Conservation (phyloP, 2,888 invertebrate species). For the Sussaba pulchella region DNA sequence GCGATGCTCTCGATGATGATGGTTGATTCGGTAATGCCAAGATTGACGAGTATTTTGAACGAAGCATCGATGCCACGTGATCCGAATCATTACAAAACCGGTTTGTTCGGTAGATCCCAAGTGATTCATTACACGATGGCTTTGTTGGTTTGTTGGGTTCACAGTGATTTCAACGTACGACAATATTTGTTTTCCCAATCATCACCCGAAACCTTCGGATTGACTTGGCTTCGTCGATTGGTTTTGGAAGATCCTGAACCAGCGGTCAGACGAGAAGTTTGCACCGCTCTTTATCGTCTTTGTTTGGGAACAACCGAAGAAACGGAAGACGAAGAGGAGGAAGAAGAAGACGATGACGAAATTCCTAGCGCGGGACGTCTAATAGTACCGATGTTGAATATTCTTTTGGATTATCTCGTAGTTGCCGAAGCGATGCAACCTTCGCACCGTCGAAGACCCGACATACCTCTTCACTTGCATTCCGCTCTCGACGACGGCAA, state of each 20-base stretch:
- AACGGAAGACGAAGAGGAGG: conserved; percentile 84
- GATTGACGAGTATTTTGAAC: conserved; percentile 94
- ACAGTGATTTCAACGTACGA: conserved; percentile 92
- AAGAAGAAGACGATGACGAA: conserved; percentile 78
- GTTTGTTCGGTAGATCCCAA: conserved; percentile 96
- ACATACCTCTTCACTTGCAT: conserved; percentile 85
- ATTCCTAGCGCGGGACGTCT: conserved; percentile 83
- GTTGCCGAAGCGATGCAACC: conserved; percentile 95
- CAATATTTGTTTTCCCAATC: conserved; percentile 91
- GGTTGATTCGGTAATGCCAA: conserved; percentile 92
- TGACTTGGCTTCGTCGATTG: conserved; percentile 92
- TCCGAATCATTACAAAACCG: conserved; percentile 94
- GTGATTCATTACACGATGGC: conserved; percentile 96
- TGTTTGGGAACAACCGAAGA: conserved; percentile 88
- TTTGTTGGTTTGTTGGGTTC: conserved; percentile 96
- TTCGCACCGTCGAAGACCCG: conserved; percentile 76
- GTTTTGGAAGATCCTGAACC: conserved; percentile 97
- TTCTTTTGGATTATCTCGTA: conserved; percentile 92
- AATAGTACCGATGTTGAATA: conserved; percentile 92
- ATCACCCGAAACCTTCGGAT: conserved; percentile 89
- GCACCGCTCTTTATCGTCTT: conserved; percentile 95
- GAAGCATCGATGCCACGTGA: conserved; percentile 93
- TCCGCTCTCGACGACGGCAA: conserved; percentile 92
- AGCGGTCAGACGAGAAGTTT: conserved; percentile 95
- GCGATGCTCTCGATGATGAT: conserved; percentile 93